Evolutionary conservation across 1,140 invertebrate species (phyloP).

Genomic region (Philopotamus ludificatus): DNA sequence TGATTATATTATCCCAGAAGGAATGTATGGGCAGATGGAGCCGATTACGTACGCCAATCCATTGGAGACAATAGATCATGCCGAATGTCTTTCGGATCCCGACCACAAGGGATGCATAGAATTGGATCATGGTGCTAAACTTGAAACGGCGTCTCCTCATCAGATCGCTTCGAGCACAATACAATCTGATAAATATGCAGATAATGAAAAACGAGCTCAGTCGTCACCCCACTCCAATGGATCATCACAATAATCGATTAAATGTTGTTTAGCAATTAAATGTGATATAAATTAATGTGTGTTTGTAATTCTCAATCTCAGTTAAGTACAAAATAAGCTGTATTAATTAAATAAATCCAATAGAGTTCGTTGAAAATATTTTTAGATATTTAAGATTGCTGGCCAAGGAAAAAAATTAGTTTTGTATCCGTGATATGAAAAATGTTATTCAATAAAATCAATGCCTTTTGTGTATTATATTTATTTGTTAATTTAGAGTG

Average conservation of each 20-base stretch:
- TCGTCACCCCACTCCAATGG: constrained; percentile 34
- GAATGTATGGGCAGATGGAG: constrained; percentile 38
- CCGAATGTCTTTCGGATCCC: constrained; percentile 13
- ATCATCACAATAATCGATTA: constrained; percentile 27
- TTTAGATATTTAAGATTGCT: no score
- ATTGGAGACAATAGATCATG: constrained; percentile 25
- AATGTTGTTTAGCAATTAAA: no score
- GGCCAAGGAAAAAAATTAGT: no score
- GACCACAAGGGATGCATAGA: constrained; percentile 33
- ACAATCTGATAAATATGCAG: constrained; percentile 15
- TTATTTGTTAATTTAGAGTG: no score
- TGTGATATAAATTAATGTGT: no score
- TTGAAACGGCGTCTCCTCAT: constrained; percentile 7
- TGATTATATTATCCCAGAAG: constrained; percentile 38
- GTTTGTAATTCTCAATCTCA: no score
- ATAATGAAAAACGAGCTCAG: constrained; percentile 32
- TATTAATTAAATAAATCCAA: no score
- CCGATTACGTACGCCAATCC: constrained; percentile 28
- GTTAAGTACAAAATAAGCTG: no score
- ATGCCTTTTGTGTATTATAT: no score
- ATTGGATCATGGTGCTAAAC: constrained; percentile 21
- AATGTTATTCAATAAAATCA: no score
- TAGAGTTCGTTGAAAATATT: no score
- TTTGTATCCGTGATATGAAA: no score
- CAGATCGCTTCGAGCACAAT: not conserved